Evolutionary conservation across 2,888 invertebrate genomes (phyloP), one percentile per base, ranked within the genome.

Genomic region (Gnatocerus cornutus): DNA sequence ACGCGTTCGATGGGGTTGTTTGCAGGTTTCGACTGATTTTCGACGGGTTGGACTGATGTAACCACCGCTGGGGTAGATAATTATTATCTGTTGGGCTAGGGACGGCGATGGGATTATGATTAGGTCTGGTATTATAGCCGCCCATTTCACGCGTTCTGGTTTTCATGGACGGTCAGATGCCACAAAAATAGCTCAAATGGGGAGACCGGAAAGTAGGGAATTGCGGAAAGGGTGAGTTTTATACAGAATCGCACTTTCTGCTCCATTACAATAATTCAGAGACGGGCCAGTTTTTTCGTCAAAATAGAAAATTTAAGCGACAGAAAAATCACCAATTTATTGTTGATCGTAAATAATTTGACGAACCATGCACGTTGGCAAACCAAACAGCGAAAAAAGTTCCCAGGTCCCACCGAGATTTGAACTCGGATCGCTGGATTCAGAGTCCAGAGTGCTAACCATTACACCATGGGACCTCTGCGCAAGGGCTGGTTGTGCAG

Each of bases 381-480:
- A 33, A 33, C 1, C 6, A 62, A 29, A 43, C 37, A 37, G 37
- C n/a, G 21, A 63, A 67, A 61, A 68, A 69, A 69, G 50, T 14
- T 3, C 1, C 1, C 55, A 87, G 87, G 87, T 87, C 85, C 87
- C 87, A 87, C 87, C 87, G 88, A 88, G 87, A 88, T 87, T 88
- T 87, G 87, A 87, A 87, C 87, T 87, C 87, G 87, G 87, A 87
- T 87, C 87, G 87, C 87, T 87, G 87, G 87, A 88, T 88, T 88
- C 87, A 87, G 86, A 87, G 88, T 88, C 88, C 88, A 88, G 88
- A 88, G 88, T 88, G 88, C 88, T 88, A 87, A 88, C 88, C 88
- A 87, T 88, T 88, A 88, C 88, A 88, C 88, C 88, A 89, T 88
- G 87, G 88, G 85, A 87, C 87, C 87, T 76, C 56, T 41, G 16